A percentile compares a stretch with the other conserved stretches of the same genome.
phyloP scores from a whole-genome alignment of 2,888 invertebrate genomes.

The Maniola hyperantus region DNA sequence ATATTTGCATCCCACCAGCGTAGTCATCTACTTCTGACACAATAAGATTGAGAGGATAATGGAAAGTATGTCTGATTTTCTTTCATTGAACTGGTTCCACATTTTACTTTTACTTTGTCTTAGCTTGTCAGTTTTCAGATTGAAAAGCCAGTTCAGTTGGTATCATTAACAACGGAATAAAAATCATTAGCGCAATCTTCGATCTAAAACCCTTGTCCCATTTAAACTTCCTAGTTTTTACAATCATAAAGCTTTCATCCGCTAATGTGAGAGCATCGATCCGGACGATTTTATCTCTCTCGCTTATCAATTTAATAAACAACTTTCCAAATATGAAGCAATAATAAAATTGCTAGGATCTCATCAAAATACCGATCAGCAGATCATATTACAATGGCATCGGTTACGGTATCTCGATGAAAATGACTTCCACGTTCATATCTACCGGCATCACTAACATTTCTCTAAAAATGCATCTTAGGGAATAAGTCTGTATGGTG shows the following conservation, averaged over 20 bases:
- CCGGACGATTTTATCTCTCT: slow-evolving; percentile 43
- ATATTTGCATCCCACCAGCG: too few relatives aligned
- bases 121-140: slow-evolving; percentile 26
- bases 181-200: slow-evolving; percentile 43
- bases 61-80: background rate
- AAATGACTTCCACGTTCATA: slow-evolving; percentile 51
- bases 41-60: background rate
- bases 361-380: slow-evolving; percentile 72
- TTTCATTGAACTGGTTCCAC: slow-evolving; percentile 11
- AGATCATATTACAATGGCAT: slow-evolving; percentile 63
- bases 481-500: slow-evolving; percentile 24
- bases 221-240: slow-evolving; percentile 40
- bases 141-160: slow-evolving; percentile 24
- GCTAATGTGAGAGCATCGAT: slow-evolving; percentile 39
- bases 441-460: slow-evolving; percentile 12
- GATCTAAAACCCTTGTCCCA: slow-evolving; percentile 38
- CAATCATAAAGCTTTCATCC: slow-evolving; percentile 40
- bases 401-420: slow-evolving; percentile 56
- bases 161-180: slow-evolving; percentile 39
- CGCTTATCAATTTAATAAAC: slow-evolving; percentile 49
- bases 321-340: slow-evolving; percentile 51
- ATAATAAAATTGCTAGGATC: slow-evolving; percentile 57
- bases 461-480: slow-evolving; percentile 24
- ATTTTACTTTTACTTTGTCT: slow-evolving; percentile 12
- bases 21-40: background rate